Percentiles rank a stretch among this genome's conserved stretches.
phyloP scores from a whole-genome alignment of 2,888 invertebrate genomes.

The Xanthorhoe spadicearia region DNA sequence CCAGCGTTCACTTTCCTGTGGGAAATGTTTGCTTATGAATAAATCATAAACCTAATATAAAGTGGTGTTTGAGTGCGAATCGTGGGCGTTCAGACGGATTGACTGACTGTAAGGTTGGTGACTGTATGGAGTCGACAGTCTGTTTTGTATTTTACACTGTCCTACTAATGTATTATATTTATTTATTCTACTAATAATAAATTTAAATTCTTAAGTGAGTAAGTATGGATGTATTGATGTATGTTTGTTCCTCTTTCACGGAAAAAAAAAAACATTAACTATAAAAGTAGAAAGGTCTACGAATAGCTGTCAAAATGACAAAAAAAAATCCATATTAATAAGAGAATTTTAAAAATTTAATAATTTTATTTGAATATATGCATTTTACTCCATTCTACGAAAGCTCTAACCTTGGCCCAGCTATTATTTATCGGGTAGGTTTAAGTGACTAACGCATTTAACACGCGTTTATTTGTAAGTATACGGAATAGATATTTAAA shows the following conservation, averaged over 20 bases:
- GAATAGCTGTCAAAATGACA: too few relatives aligned
- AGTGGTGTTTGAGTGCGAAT: conserved; percentile 1
- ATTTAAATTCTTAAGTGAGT: too few relatives aligned
- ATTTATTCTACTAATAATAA: too few relatives aligned
- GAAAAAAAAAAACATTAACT: too few relatives aligned
- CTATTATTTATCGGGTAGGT: neutral
- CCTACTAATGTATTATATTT: too few relatives aligned
- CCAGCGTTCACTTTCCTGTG: neutral
- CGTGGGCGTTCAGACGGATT: conserved; percentile 1
- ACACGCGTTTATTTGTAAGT: neutral
- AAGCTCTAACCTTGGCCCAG: neutral
- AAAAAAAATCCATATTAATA: too few relatives aligned
- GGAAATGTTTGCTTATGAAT: conserved; percentile 16
- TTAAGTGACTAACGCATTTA: neutral
- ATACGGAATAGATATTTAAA: too few relatives aligned
- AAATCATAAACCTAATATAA: conserved; percentile 1
- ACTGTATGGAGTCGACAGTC: neutral
- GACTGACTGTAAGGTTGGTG: neutral
- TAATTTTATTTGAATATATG: neutral
- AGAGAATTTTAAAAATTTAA: too few relatives aligned
- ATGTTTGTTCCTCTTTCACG: too few relatives aligned
- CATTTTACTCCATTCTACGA: neutral
- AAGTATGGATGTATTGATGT: too few relatives aligned
- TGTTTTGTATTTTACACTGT: too few relatives aligned
- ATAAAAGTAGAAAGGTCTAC: too few relatives aligned